Conservation (phyloP, 2,113 vertebrate species). For the Pachyramphus minor region DNA sequence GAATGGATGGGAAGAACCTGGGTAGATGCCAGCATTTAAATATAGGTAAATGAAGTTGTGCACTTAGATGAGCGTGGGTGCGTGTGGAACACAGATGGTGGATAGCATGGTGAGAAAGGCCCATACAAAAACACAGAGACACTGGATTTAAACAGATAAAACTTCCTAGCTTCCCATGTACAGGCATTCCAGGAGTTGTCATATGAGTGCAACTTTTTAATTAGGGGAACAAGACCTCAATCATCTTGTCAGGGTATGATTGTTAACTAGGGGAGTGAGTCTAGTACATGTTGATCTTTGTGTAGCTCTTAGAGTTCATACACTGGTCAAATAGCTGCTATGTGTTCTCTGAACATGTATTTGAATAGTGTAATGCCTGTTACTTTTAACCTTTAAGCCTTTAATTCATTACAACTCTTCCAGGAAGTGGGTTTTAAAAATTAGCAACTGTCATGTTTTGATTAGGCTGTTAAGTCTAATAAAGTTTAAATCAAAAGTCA, state of each 20-base stretch:
- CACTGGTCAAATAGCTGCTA: background rate
- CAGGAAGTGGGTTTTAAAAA: background rate
- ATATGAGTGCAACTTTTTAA: background rate
- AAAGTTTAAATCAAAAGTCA: slow-evolving; percentile 18
- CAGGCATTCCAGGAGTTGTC: background rate
- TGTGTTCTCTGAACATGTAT: background rate
- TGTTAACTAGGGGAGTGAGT: background rate
- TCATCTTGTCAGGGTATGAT: background rate
- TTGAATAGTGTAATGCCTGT: background rate
- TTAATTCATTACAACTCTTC: background rate
- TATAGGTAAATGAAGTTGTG: background rate
- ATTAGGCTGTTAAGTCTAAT: background rate
- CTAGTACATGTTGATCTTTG: background rate
- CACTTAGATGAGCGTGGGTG: accelerated
- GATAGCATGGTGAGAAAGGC: background rate
- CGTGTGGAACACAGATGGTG: background rate
- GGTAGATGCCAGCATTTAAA: background rate
- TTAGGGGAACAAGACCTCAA: background rate
- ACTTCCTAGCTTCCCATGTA: background rate
- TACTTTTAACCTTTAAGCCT: background rate
- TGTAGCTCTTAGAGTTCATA: background rate
- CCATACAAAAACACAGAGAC: background rate
- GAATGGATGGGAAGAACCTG: background rate
- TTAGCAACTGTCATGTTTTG: background rate
- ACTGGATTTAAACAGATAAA: background rate